Evolutionary conservation across 2,113 vertebrate genomes (phyloP).

Genomic region (Heptranchias perlo): DNA sequence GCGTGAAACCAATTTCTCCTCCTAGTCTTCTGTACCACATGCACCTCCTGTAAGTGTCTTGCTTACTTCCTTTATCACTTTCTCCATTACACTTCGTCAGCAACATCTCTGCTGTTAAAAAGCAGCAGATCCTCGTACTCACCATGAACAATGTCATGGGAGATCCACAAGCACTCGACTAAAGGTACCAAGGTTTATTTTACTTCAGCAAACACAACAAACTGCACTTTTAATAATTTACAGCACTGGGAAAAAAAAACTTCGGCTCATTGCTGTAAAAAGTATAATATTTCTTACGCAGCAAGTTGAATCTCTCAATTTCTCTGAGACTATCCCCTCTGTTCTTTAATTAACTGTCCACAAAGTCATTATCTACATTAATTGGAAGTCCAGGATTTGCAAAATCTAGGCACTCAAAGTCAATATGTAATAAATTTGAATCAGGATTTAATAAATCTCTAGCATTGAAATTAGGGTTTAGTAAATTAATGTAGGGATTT

Average conservation of each 20-base stretch:
- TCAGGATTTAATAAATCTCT: constrained; percentile 18
- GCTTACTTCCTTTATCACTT: too few species aligned
- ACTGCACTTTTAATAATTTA: background rate
- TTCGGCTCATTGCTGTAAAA: background rate
- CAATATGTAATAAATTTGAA: background rate
- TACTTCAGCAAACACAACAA: background rate
- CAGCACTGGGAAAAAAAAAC: background rate
- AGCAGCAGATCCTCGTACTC: background rate
- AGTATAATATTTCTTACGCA: background rate
- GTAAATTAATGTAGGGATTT: background rate
- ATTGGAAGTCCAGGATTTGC: constrained; percentile 13
- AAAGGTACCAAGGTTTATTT: background rate
- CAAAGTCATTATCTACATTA: constrained; percentile 27
- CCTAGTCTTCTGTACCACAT: background rate
- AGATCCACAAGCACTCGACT: background rate
- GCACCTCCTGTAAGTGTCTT: too few species aligned
- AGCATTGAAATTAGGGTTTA: background rate
- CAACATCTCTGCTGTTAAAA: background rate
- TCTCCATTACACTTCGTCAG: too few species aligned
- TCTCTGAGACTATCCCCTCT: background rate
- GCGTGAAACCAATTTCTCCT: background rate
- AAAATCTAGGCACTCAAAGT: background rate
- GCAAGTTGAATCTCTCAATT: background rate
- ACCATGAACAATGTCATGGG: background rate
- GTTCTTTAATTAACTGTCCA: constrained; percentile 31